phyloP scores from a whole-genome alignment of 2,888 invertebrate species.

The Xylophagus ater region DNA sequence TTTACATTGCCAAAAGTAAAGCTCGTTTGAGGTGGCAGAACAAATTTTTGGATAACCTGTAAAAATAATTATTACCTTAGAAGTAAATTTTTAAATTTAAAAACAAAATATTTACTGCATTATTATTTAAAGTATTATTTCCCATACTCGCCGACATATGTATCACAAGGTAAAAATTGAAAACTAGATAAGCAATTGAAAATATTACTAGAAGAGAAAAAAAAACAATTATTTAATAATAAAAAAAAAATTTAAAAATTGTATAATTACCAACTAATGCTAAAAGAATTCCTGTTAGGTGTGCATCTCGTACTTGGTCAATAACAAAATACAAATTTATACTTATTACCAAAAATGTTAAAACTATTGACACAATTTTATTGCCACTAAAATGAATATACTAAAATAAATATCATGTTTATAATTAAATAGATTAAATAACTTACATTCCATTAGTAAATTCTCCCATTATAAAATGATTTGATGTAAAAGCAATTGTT shows the following conservation, averaged over 20 bases:
- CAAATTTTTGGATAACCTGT: constrained; percentile 46
- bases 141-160: constrained; percentile 61
- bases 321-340: constrained; percentile 73
- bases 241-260: constrained; percentile 14
- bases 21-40: constrained; percentile 44
- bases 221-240: background rate
- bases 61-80: constrained; percentile 17
- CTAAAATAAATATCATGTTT: background rate
- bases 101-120: constrained; percentile 36
- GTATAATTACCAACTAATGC: constrained; percentile 36
- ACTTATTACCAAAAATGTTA: constrained; percentile 58
- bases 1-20: constrained; percentile 44
- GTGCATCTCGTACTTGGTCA: constrained; percentile 43
- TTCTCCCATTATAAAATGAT: constrained; percentile 67
- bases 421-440: constrained; percentile 3
- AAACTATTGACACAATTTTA: constrained; percentile 52
- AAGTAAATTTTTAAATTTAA: background rate
- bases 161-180: constrained; percentile 62
- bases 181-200: constrained; percentile 54
- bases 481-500: constrained; percentile 75
- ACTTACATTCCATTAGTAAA: constrained; percentile 70
- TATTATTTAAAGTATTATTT: constrained; percentile 42
- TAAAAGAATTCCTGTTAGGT: constrained; percentile 40
- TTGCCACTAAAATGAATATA: constrained; percentile 47
- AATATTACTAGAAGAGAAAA: constrained; percentile 39